Evolutionary conservation across 2,888 invertebrate genomes (phyloP), one percentile per base, ranked within the genome.

Genomic region (Drosophila prostipennis): DNA sequence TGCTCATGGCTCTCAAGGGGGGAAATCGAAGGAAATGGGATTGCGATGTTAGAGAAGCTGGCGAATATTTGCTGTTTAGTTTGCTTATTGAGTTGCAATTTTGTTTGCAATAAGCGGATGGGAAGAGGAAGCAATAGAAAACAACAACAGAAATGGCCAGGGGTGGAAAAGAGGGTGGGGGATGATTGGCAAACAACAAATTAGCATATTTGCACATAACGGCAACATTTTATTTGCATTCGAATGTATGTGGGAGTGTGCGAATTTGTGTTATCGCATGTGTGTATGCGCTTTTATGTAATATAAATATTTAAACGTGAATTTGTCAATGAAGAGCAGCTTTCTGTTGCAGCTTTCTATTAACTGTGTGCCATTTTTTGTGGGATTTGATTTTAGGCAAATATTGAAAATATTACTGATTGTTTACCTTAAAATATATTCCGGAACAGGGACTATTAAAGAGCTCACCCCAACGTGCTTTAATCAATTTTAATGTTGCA

Each of bases 31-130:
- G 60, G 49, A 32, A 19, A 23, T 32, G 36, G n/a, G 51, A 34
- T 34, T 52, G 72, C 29, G 57, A 32, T 37, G 19, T 14, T 40
- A 8, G 51, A 19, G 55, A 26, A 43, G 42, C 32, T 32, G 61
- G 46, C 52, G 65, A 59, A 63, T 71, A 70, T 81, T 81, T 78
- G 81, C 87, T 86, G 81, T 78, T 86, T 76, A 78, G 87, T 78
- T 86, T 81, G 81, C 79, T 84, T 81, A 81, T 87, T 81, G 84
- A 81, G 87, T 87, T 81, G 87, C 87, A 84, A 84, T 84, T 81
- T 84, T 87, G 87, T 81, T 78, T 80, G 84, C 87, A 80, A 84
- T 81, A 84, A 81, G 84, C 76, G 85, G 64, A 69, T 45, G 65
- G 51, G 7, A 73, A 68, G 61, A 32, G 69, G 59, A 56, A 58